Evolutionary conservation across 2,797 vertebrate genomes (phyloP), one percentile per base, ranked within the genome.

Genomic region (Parotocinclus haroldoi): DNA sequence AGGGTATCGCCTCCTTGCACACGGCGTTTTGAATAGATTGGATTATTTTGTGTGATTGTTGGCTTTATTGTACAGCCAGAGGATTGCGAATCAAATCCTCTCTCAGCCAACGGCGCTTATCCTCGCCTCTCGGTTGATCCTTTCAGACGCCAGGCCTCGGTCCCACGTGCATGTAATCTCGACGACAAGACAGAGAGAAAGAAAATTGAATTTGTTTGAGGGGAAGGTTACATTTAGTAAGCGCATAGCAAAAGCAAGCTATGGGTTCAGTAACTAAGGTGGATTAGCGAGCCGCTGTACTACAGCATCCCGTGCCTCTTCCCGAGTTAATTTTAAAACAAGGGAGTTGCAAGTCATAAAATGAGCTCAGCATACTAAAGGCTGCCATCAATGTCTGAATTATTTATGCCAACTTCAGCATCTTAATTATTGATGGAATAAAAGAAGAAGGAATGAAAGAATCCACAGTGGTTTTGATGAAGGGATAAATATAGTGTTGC

Each of bases 21-120:
- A 52, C 72, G 70, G 58, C 71, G 76, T 82, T 83, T 82, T 82
- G 75, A 83, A 82, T 83, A 85, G 73, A 87, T 82, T 83, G 86
- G 86, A 91, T 91, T 90, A 91, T 79, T 84, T 84, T 83, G 76
- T 82, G 79, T 83, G 88, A 88, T 86, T 88, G 85, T 84, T 82
- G 84, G 85, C 79, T 84, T 72, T 79, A 84, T 89, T 88, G 87
- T 89, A 84, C 59, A 78, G 82, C 76, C 80, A 86, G 80, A 81
- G 86, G 85, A 89, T 88, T 83, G 84, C 80, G 80, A 84, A 83
- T 44, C 44, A 86, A 90, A 91, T 91, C 90, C 86, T 76, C 69
- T 90, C 88, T 89, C 85, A 88, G 82, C 83, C 81, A 85, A 78
- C 80, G 77, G 83, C 82, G 79, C 85, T 88, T 84, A 89, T 88